Base-by-base conservation (phyloP, 2,888 invertebrate genomes). In the Isoperla grammatica region DNA sequence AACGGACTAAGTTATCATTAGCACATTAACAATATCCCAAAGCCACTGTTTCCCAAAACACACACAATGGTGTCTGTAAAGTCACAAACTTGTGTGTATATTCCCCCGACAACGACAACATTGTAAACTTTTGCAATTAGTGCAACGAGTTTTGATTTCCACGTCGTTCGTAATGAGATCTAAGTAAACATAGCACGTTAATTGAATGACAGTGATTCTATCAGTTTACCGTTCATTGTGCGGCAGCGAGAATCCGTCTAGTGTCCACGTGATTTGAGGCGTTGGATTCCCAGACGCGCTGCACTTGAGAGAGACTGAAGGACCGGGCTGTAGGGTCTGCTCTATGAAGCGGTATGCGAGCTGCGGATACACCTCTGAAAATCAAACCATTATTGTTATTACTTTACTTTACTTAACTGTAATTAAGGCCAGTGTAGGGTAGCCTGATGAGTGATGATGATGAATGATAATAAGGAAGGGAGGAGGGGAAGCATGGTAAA, bases 221-320 rank as follows among this genome's bases (percentile, higher is more conserved):
- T 53, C 17, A n/a, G 58, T 57, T 13, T 63, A 69, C 69, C 70
- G 67, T 68, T 80, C 79, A 67, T 77, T 77, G 74, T 79, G 72
- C 37, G 75, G 74, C 60, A 77, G 70, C 63, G 74, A 69, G 67
- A 74, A 74, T 63, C 74, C 75, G 67, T 78, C 77, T 60, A 78
- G 69, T 48, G 73, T 70, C 81, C 81, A 81, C 57, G 73, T 72
- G 67, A 81, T 75, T 67, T 74, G 72, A 42, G 81, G 80, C 45
- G 76, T 74, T n/a, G 81, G 81, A 71, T 78, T 73, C 63, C 74
- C 75, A 58, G 71, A 69, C 56, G 74, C 74, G 67, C 72, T 74
- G 69, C 80, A 80, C 62, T 75, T 74, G 63, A 80, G 71, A 42
- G 78, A 76, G 56, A 78, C 75, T 63, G 74, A 72, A 55, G 76